These are phyloP conservation scores for Acholoe squamosa DNA, from an alignment of 2,888 invertebrate genomes.

Conservation along the genomic window DNA sequence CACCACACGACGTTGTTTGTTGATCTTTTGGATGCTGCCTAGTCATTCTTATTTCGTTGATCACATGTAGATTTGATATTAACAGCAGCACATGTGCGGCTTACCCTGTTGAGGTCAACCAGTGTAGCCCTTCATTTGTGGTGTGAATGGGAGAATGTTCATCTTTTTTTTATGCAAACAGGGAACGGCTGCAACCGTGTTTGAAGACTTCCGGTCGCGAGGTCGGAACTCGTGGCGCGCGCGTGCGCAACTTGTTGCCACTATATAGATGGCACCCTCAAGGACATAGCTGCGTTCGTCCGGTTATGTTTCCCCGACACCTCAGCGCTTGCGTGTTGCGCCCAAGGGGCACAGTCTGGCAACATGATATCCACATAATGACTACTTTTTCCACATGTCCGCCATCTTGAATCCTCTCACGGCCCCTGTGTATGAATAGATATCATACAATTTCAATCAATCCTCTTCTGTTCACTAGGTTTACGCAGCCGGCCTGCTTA, in stretches of 20 bases:
- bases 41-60: slow-evolving; percentile 35
- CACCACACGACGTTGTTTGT: slow-evolving; percentile 15
- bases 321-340: background rate
- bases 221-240: slow-evolving; percentile 14
- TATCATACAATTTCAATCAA: background rate
- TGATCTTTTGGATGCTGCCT: background rate
- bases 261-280: background rate
- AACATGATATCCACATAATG: background rate
- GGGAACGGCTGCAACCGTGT: background rate
- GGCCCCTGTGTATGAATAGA: background rate
- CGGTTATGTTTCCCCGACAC: slow-evolving; percentile 36
- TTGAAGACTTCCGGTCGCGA: background rate
- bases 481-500: background rate
- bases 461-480: slow-evolving; percentile 8
- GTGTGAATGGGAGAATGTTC: background rate
- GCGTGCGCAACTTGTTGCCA: slow-evolving; percentile 55
- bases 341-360: background rate
- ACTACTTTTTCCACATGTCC: background rate
- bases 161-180: background rate
- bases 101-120: background rate
- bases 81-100: background rate
- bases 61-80: slow-evolving; percentile 58
- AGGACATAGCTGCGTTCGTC: slow-evolving; percentile 17
- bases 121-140: background rate
- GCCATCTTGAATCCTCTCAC: slow-evolving; percentile 22